Base-by-base conservation (phyloP, 92 coral and sea anemone genomes). In the Anthopleura xanthogrammica region DNA sequence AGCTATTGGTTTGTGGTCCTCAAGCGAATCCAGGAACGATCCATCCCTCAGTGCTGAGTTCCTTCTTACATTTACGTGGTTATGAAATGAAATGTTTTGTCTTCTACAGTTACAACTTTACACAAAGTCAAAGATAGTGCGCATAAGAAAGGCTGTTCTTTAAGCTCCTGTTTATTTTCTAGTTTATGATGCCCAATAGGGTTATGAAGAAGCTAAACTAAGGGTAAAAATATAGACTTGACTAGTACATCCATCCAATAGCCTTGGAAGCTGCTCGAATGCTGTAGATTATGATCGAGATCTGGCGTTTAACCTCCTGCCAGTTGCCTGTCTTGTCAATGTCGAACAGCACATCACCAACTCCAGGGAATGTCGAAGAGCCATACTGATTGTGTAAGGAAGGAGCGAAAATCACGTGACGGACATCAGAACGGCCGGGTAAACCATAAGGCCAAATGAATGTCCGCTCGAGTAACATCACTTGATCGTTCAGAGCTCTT, bases 341-440 rank as follows among this genome's bases (percentile, higher is more conserved):
- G 65, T 87, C 87, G 39, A 85, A 89, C 77, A 95, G 81, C 3
- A 87, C 92, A 78, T 95, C 98, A 20, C 89, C 85, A 52, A 95
- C 87, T 48, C 94, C 95, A 13, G 98, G 97, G 72, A 93, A 95
- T 56, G 68, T 83, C 1, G 94, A 79, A 5, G 90, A 82, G 8
- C 95, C 92, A 56, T 92, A 95, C 36, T 78, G 75, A 75, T 94
- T 92, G 85, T 87, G 83, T 56, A 84, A 60, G 74, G 83, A 78
- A 5, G 96, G 94, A 17, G 94, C 98, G 42, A 95, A 95, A 60
- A 95, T 82, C 85, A 95, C 90, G 80, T 95, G 98, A 55, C 95
- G 93, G 54, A 83, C 62, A 29, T 82, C 83, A 56, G 83, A 80
- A 46, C 98, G 92, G 46, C 97, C 97, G 16, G 98, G 98, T 58